Evolutionary conservation across 2,797 vertebrate genomes (phyloP), one percentile per base, ranked within the genome.

Genomic region (Tinamus major): DNA sequence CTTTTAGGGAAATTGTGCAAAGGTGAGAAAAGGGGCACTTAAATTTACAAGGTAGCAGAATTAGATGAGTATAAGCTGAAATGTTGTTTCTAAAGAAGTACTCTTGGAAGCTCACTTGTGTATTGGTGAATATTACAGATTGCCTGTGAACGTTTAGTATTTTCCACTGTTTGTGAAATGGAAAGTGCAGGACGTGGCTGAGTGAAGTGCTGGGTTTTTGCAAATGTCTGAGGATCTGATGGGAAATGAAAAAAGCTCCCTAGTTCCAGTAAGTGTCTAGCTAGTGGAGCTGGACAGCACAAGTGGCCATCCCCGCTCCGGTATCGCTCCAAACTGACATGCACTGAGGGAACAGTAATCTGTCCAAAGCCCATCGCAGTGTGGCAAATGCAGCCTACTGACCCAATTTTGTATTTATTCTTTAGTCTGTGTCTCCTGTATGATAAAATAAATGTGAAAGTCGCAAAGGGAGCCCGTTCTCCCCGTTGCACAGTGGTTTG

Each of bases 401-500:
- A 88, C 95, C 92, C 85, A 53, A 93, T 96, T 51, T 95, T 92
- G 85, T 96, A 93, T 95, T 94, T 94, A 93, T 93, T 89, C 88
- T 67, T 90, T 92, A 85, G 94, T 96, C 93, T 88, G 61, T 71
- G 86, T 95, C 91, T 96, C 68, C 77, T 91, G 86, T 91, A 31
- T 79, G 95, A 93, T 95, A 92, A 94, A 95, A 84, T 97, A 81
- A 97, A 92, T 81, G 94, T 97, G 96, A 97, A 96, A 81, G 76
- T 65, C 89, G 93, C 75, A 26, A 62, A 91, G 87, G 82, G 85
- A 96, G 96, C 1, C 33, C 80, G 72, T 65, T 85, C 92, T 96
- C 94, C 96, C 79, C 64, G 2, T 69, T 96, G 91, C 96, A 82
- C 95, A 95, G 79, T 93, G 96, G 93, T 97, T 97, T 98, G 97